Evolutionary conservation across 2,888 invertebrate species (phyloP).

Genomic region (Chaetogeoica ovagalla): DNA sequence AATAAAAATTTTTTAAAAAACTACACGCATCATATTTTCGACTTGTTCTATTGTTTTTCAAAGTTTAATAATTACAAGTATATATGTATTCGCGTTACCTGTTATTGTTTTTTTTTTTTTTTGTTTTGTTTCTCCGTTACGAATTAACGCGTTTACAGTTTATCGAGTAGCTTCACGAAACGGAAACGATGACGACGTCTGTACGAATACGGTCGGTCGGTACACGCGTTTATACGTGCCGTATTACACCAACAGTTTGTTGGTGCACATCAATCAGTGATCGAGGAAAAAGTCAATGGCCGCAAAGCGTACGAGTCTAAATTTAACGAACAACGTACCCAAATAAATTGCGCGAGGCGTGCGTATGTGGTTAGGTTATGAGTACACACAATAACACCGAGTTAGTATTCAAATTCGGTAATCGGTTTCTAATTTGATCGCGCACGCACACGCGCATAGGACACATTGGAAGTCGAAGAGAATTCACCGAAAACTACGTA

Average conservation of each 20-base stretch:
- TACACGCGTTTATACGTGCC: neutral
- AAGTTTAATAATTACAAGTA: neutral
- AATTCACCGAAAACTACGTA: too few species aligned
- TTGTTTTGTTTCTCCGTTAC: too few species aligned
- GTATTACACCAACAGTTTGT: too few species aligned
- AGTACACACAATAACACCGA: neutral
- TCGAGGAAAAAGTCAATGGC: constrained; percentile 7
- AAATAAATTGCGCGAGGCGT: neutral
- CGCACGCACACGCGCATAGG: too few species aligned
- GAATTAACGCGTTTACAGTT: constrained; percentile 17
- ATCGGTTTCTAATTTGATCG: neutral
- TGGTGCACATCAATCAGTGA: neutral
- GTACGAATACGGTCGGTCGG: neutral
- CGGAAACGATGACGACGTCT: constrained; percentile 6
- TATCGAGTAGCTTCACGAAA: neutral
- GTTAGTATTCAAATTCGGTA: neutral
- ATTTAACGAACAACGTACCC: neutral
- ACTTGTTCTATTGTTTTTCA: neutral
- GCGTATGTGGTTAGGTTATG: too few species aligned
- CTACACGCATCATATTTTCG: neutral
- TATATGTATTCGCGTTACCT: neutral
- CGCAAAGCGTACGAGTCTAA: neutral
- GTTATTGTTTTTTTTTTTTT: neutral
- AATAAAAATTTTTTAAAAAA: neutral
- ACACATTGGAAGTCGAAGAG: too few species aligned